phyloP scores from a whole-genome alignment of 2,888 invertebrate genomes.

The Sepiola atlantica region DNA sequence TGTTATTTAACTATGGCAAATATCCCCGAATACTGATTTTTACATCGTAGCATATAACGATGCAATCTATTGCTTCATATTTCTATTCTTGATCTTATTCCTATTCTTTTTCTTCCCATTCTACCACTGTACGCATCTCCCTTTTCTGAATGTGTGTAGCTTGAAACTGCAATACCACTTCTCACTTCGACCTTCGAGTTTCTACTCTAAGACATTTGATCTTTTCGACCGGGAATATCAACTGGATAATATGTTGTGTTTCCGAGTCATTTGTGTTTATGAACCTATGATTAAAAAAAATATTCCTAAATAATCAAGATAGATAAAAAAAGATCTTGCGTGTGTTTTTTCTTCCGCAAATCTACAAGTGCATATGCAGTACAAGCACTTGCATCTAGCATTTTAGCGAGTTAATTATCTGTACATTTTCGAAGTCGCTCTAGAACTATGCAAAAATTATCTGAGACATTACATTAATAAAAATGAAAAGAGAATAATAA shows the following conservation, averaged over 20 bases:
- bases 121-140: neutral
- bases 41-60: neutral
- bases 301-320: too few relatives aligned
- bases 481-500: neutral
- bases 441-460: neutral
- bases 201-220: neutral
- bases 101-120: neutral
- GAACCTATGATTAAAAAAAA: too few relatives aligned
- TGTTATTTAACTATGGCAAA: neutral
- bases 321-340: neutral
- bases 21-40: neutral
- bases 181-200: neutral
- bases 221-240: neutral
- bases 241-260: too few relatives aligned
- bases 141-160: neutral
- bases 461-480: neutral
- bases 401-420: neutral
- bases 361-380: neutral
- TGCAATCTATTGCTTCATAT: neutral
- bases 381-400: too few relatives aligned
- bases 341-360: neutral
- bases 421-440: neutral
- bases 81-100: too few relatives aligned
- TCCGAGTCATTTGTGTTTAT: too few relatives aligned
- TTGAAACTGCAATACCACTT: neutral